Percentiles rank a stretch among this genome's conserved stretches.
phyloP scores from a whole-genome alignment of 2,888 invertebrate genomes.

The Dorcus parallelipipedus region DNA sequence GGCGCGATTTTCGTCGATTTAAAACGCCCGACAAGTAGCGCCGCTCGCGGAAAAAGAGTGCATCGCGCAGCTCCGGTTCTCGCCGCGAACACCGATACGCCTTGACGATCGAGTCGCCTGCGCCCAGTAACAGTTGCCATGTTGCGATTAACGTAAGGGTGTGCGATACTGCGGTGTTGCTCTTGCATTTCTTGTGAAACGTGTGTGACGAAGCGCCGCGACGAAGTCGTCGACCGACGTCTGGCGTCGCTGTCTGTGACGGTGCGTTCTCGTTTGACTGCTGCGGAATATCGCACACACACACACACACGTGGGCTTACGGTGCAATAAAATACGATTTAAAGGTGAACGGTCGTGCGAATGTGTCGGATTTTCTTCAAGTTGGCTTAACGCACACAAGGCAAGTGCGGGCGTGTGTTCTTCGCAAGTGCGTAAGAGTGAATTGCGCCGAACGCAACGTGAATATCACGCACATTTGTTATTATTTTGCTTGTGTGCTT shows the following conservation, averaged over 20 bases:
- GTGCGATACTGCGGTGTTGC: slow-evolving; percentile 10
- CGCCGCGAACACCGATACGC: slow-evolving; percentile 24
- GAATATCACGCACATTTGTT: slow-evolving; percentile 65
- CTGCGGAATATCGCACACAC: slow-evolving; percentile 3
- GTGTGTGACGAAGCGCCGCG: background rate
- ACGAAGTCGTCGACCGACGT: background rate
- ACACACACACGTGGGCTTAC: slow-evolving; percentile 11
- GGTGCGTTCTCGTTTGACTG: no score
- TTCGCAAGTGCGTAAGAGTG: slow-evolving; percentile 6
- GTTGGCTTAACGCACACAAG: background rate
- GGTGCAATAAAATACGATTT: slow-evolving; percentile 12
- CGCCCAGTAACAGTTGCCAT: slow-evolving; percentile 46
- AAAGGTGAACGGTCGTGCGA: slow-evolving; percentile 13
- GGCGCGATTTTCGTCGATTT: no score
- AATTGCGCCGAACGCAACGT: slow-evolving; percentile 23
- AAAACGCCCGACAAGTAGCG: background rate
- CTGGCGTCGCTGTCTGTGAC: no score
- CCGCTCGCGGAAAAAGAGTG: background rate
- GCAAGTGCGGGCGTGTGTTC: slow-evolving; percentile 1
- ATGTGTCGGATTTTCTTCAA: slow-evolving; percentile 11
- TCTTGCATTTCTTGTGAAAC: background rate
- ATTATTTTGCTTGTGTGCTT: slow-evolving; percentile 68
- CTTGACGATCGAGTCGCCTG: slow-evolving; percentile 33
- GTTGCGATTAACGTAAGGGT: slow-evolving; percentile 40
- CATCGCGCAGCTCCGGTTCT: slow-evolving; percentile 12